A percentile compares a stretch with the other conserved stretches of the same genome.
Evolutionary conservation across 2,113 vertebrate species (phyloP).

Genomic region (Tetraodon nigroviridis): DNA sequence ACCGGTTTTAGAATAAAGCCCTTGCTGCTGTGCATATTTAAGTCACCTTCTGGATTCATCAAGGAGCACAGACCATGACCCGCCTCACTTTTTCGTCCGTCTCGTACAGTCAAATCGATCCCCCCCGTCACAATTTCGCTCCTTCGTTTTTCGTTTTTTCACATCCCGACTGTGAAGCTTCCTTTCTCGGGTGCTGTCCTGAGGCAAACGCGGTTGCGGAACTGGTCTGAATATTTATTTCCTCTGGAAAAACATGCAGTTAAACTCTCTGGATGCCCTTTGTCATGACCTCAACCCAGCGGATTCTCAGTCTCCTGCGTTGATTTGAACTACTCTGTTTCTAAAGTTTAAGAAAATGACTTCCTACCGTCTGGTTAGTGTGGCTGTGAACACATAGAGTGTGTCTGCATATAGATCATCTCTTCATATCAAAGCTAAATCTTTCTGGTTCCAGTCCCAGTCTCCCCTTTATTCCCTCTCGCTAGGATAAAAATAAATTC

Average conservation of each 20-base stretch:
- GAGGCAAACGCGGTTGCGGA: conserved; percentile 70
- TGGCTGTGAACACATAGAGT: conserved; percentile 8
- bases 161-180: conserved; percentile 29
- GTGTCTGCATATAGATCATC: conserved; percentile 31
- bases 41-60: conserved; percentile 47
- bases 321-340: not conserved
- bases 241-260: no score
- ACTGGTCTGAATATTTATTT: conserved; percentile 39
- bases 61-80: no score
- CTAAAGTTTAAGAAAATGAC: not conserved
- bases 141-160: conserved; percentile 13
- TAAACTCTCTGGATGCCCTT: no score
- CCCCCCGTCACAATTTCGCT: conserved; percentile 23
- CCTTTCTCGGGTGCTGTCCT: conserved; percentile 72
- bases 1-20: conserved; percentile 68
- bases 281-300: not conserved
- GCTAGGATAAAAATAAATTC: conserved; percentile 62
- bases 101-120: conserved; percentile 12
- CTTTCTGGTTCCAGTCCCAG: conserved; percentile 7
- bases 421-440: conserved; percentile 21
- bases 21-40: conserved; percentile 77
- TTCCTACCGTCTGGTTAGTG: conserved; percentile 1
- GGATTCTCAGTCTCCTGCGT: not conserved
- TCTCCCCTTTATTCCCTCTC: conserved; percentile 1
- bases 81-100: no score